These are phyloP conservation scores for Oophaga sylvatica DNA, from an alignment of 2,797 vertebrate genomes.

Conservation along the genomic window DNA sequence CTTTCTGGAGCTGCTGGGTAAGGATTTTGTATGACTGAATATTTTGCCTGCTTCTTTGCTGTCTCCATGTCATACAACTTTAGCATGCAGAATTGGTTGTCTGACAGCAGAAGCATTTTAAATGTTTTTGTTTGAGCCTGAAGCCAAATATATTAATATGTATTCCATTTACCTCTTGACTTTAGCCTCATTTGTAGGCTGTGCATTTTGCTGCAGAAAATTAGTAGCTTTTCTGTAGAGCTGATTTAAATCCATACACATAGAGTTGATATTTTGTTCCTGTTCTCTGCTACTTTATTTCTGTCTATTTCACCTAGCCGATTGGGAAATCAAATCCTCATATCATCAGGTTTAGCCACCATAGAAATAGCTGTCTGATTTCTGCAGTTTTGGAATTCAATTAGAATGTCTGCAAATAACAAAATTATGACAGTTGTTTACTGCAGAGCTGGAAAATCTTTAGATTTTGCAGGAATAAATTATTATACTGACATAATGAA, in stretches of 20 bases:
- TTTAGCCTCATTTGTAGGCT: slow-evolving; percentile 54
- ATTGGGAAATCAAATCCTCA: slow-evolving; percentile 66
- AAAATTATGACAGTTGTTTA: slow-evolving; percentile 58
- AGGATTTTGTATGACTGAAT: slow-evolving; percentile 37
- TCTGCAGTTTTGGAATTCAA: slow-evolving; percentile 56
- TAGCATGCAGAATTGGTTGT: slow-evolving; percentile 43
- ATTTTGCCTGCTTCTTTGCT: slow-evolving; percentile 43
- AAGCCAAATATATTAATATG: slow-evolving; percentile 59
- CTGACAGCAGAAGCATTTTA: slow-evolving; percentile 39
- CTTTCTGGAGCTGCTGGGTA: slow-evolving; percentile 3
- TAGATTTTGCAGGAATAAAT: slow-evolving; percentile 52
- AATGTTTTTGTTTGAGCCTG: slow-evolving; percentile 58
- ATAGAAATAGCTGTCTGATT: slow-evolving; percentile 57
- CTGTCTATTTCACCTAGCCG: slow-evolving; percentile 57
- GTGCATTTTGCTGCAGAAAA: slow-evolving; percentile 63
- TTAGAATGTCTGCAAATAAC: slow-evolving; percentile 42
- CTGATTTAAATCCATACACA: slow-evolving; percentile 60
- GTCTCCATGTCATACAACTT: slow-evolving; percentile 57
- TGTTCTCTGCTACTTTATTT: slow-evolving; percentile 36
- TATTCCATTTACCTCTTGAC: slow-evolving; percentile 56
- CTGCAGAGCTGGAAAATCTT: slow-evolving; percentile 46
- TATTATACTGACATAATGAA: slow-evolving; percentile 34
- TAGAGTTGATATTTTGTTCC: slow-evolving; percentile 5
- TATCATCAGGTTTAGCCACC: slow-evolving; percentile 52
- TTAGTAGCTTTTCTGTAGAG: slow-evolving; percentile 60